Evolutionary conservation across 2,797 vertebrate species (phyloP).

Genomic region (Gastrophryne carolinensis): DNA sequence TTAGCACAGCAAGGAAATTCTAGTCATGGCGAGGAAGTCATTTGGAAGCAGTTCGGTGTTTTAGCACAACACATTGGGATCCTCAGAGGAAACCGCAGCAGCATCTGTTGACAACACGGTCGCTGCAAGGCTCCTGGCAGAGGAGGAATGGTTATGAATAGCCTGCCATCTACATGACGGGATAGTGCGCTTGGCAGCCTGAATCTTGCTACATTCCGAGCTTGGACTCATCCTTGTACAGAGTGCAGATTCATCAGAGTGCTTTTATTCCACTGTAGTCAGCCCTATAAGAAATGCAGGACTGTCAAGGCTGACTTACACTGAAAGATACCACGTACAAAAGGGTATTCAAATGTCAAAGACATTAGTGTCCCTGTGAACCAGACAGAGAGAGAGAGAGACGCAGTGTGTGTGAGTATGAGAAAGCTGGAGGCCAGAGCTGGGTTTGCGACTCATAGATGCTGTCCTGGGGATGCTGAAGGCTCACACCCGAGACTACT

Average conservation of each 20-base stretch:
- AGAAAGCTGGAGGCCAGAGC: too few relatives aligned
- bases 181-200: conserved; percentile 18
- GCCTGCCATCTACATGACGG: conserved; percentile 22
- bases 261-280: conserved; percentile 10
- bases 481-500: too few relatives aligned
- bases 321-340: too few relatives aligned
- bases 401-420: too few relatives aligned
- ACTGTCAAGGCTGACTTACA: not conserved
- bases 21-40: not conserved
- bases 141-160: conserved; percentile 22
- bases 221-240: conserved; percentile 24
- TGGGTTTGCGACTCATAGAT: too few relatives aligned
- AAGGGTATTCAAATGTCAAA: too few relatives aligned
- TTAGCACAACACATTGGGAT: conserved; percentile 13
- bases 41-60: not conserved
- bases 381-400: too few relatives aligned
- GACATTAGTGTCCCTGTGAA: too few relatives aligned
- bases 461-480: too few relatives aligned
- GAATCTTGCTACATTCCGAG: conserved; percentile 17
- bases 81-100: conserved; percentile 4
- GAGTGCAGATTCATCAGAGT: conserved; percentile 6
- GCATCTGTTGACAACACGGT: conserved; percentile 26
- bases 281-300: conserved; percentile 16
- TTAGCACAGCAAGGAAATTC: not conserved
- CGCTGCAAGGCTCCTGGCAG: conserved; percentile 21